These are phyloP conservation scores for mouse (Mus musculus) DNA, from an alignment of 2,113 vertebrate genomes.

Conservation along the genomic window GRCm39 chr9:47304501-47305000, in stretches of 20 bases:
- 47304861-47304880: conserved; percentile 9
- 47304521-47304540: background rate
- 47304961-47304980: background rate
- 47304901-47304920: background rate
- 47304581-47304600: background rate
- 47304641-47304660: background rate
- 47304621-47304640: background rate
- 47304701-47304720: conserved; percentile 41
- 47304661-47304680: conserved; percentile 38
- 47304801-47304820: background rate
- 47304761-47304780: background rate
- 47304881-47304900: background rate
- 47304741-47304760: background rate
- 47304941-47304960: background rate
- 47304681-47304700: conserved; percentile 60
- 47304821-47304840: background rate
- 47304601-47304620: background rate
- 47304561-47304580: background rate
- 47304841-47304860: background rate
- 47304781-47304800: background rate
- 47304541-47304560: background rate
- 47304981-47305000: background rate
- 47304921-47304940: background rate
- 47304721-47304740: conserved; percentile 43
- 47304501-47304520: conserved; percentile 13